Base-by-base conservation (phyloP, 2,888 invertebrate species). In the Metalampra italica region DNA sequence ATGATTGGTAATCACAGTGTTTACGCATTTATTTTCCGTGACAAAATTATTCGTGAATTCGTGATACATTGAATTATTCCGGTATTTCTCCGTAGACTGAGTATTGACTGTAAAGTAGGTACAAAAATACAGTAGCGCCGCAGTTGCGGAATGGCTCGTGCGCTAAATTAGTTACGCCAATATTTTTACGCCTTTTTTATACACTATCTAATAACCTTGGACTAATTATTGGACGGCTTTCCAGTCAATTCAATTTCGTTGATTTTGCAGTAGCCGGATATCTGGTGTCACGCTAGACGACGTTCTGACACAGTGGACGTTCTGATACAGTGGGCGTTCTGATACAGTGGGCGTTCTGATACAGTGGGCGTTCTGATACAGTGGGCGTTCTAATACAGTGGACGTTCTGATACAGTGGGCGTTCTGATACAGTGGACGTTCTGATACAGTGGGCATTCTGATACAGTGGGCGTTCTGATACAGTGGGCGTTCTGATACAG, bases 131-230 rank as follows among this genome's bases (percentile, higher is more conserved):
- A 55, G 46, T 55, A 30, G 53, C 59, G 47, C 52, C 38, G 60
- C n/a, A n/a, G n/a, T 76, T 77, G 68, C 72, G 65, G 71, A 73
- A 74, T 66, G 61, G 63, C 75, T 68, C 77, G 82, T 75, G 78
- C 71, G 56, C 47, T 9, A 51, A 68, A 69, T 78, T 71, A 63
- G 77, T 66, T 69, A 75, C 73, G 80, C 72, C 53, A 71, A 57
- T 51, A 22, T 71, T 75, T 76, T 76, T 71, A 57, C 54, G 50
- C 66, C 60, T 76, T 78, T 22, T 80, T 80, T 75, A n/a, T n/a
- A 71, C 61, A 51, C 55, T 62, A 59, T 67, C 64, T 54, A 63
- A 60, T 69, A 73, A 78, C 86, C 86, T 85, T 86, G 85, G 60
- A 70, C 82, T 76, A 76, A 81, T 80, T 83, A 71, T 48, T 62